Evolutionary conservation across 2,888 invertebrate genomes (phyloP).

Genomic region (Thalpophila matura): DNA sequence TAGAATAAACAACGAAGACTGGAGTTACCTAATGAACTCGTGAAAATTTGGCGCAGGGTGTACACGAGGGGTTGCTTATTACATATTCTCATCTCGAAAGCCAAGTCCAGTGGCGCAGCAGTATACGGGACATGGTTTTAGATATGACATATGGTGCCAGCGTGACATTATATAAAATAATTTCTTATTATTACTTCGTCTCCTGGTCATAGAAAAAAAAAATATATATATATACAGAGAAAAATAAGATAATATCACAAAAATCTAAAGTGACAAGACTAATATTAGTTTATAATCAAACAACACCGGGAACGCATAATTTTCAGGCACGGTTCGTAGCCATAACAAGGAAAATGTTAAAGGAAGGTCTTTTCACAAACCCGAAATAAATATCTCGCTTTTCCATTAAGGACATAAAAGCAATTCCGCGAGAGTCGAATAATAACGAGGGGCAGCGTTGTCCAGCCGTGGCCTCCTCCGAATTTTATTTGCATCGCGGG

Average conservation of each 20-base stretch:
- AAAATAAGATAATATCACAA: conserved; percentile 22
- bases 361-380: conserved; percentile 80
- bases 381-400: conserved; percentile 88
- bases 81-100: conserved; percentile 80
- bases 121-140: conserved; percentile 69
- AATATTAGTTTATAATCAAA: conserved; percentile 70
- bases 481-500: conserved; percentile 89
- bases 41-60: conserved; percentile 80
- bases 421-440: conserved; percentile 89
- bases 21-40: conserved; percentile 84
- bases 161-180: conserved; percentile 38
- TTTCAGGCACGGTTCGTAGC: conserved; percentile 74
- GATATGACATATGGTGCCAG: conserved; percentile 65
- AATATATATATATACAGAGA: not conserved
- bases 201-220: not conserved
- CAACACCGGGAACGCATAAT: conserved; percentile 75
- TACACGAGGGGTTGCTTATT: conserved; percentile 80
- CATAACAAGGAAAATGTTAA: conserved; percentile 81
- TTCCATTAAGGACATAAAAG: conserved; percentile 90
- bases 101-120: conserved; percentile 71
- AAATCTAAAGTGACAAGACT: conserved; percentile 33
- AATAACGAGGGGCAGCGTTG: conserved; percentile 89
- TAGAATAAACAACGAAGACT: conserved; percentile 83
- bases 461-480: conserved; percentile 84
- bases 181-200: conserved; percentile 2